These are phyloP conservation scores for Anolis carolinensis DNA, from an alignment of 2,113 vertebrate genomes.

Conservation along the genomic window DNA sequence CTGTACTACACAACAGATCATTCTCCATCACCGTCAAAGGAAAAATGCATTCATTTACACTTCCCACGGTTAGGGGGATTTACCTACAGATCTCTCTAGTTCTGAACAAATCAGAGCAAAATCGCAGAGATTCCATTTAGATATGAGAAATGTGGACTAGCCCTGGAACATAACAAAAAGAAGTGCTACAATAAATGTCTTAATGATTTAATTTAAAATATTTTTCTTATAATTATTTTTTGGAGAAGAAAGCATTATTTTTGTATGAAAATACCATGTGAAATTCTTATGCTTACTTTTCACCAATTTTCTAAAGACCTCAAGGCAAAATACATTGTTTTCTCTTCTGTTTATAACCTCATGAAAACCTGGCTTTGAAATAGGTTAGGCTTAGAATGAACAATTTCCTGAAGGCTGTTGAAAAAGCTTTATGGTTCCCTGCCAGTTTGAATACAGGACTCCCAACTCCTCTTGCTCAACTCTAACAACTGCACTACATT, in stretches of 20 bases:
- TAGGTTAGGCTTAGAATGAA: not conserved
- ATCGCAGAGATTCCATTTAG: not conserved
- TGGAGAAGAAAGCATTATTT: not conserved
- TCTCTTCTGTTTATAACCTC: not conserved
- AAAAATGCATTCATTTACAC: not conserved
- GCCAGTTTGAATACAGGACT: too few species aligned
- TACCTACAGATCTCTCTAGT: not conserved
- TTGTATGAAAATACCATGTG: not conserved
- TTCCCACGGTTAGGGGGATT: not conserved
- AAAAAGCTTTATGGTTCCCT: not conserved
- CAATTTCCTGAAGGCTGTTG: not conserved
- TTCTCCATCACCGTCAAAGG: not conserved
- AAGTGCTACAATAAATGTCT: not conserved
- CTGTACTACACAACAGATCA: conserved; percentile 7
- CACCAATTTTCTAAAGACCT: not conserved
- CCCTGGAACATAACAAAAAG: not conserved
- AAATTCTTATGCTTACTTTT: not conserved
- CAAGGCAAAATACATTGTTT: not conserved
- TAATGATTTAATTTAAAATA: not conserved
- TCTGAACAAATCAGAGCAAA: not conserved
- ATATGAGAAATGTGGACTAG: not conserved
- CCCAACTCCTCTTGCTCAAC: too few species aligned
- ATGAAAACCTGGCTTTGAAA: not conserved
- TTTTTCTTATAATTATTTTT: not conserved
- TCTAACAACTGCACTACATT: too few species aligned